Conservation (phyloP, 2,888 invertebrate genomes). For the Nephrotoma flavescens region DNA sequence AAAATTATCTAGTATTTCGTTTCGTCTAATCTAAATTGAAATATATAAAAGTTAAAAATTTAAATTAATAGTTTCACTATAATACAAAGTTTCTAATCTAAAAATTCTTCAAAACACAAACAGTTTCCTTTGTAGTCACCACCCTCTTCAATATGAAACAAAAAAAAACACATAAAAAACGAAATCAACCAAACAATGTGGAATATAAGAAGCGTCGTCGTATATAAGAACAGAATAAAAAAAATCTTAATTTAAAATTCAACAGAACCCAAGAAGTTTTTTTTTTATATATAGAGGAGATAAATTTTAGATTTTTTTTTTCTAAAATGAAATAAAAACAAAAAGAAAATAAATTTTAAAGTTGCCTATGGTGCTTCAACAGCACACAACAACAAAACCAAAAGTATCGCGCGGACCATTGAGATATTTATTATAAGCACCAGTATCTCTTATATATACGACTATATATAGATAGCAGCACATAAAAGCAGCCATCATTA, state of each 20-base stretch:
- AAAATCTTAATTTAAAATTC: neutral
- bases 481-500: constrained; percentile 14
- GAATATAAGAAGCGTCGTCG: neutral
- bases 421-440: constrained; percentile 1
- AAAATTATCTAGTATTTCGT: neutral
- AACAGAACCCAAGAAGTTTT: neutral
- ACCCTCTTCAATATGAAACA: neutral
- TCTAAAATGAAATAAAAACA: neutral
- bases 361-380: neutral
- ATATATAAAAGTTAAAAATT: neutral
- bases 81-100: neutral
- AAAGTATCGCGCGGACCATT: constrained; percentile 1
- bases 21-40: neutral
- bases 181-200: neutral
- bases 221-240: neutral
- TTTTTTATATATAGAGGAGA: neutral
- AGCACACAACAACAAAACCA: neutral
- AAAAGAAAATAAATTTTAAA: neutral
- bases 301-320: neutral
- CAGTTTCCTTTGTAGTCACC: neutral
- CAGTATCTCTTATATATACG: neutral
- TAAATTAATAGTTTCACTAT: neutral
- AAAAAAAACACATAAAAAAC: neutral
- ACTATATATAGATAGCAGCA: neutral
- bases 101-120: neutral